Base-by-base conservation (phyloP, 2,113 vertebrate genomes). In the Nothoprocta perdicaria region DNA sequence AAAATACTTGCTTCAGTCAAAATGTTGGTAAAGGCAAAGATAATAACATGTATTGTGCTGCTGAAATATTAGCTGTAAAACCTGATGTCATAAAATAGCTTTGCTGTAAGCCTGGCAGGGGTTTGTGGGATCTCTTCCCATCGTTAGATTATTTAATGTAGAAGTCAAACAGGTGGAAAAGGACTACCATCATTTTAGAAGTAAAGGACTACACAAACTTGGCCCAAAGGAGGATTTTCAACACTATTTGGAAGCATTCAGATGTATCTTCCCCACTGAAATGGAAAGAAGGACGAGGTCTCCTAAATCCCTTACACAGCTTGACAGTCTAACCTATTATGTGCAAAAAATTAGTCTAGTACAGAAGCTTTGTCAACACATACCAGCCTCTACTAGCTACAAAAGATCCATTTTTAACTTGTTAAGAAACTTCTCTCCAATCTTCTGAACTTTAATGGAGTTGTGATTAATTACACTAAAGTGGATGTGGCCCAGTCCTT, bases 391-490 rank as follows among this genome's bases (percentile, higher is more conserved):
- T 18, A 33, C 38, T 52, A 77, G 65, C 43, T 76, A 48, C 46
- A 81, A 79, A 60, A 67, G 3, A 75, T 53, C 18, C 26, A 31
- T 38, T 93, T 61, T 92, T 79, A 61, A 57, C 66, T 17, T 63
- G 26, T 58, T 72, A 76, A 65, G 82, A 67, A 93, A 57, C 35
- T 74, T 58, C 27, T 8, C 52, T 29, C 33, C 69, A 18, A 12
- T n/a, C 45, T 77, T 88, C 61, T 55, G 78, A 31, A 66, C 24
- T 92, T 80, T 93, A 92, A 94, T 80, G 87, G 87, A 94, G 61
- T 77, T 89, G 79, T 94, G 94, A 95, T 95, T 91, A 93, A 95
- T 94, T 83, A 87, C 80, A 81, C 69, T 61, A 76, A 90, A 86
- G 71, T 81, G 63, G 78, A 82, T 93, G 72, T 87, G 86, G 53